Conservation (phyloP, 2,888 invertebrate genomes). For the Pollenia griseotomentosa region DNA sequence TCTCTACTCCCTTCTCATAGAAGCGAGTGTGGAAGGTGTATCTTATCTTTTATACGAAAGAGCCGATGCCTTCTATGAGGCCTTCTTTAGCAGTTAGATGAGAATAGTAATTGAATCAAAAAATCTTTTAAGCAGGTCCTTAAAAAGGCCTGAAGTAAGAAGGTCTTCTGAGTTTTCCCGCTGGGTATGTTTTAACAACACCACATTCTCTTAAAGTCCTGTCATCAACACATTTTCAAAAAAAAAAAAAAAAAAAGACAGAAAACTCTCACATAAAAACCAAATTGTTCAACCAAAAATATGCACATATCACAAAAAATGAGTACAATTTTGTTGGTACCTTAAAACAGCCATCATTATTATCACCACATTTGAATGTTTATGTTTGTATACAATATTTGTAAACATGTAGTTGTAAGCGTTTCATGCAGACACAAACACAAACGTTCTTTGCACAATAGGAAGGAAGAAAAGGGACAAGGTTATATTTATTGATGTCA, state of each 20-base stretch:
- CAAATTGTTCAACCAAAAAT: conserved; percentile 29
- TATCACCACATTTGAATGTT: not conserved
- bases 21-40: too few species aligned
- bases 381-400: not conserved
- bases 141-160: too few species aligned
- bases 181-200: not conserved
- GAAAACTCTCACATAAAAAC: not conserved
- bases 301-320: conserved; percentile 17
- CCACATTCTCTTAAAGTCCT: not conserved
- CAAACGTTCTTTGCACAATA: not conserved
- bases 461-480: not conserved
- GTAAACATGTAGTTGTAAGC: too few species aligned
- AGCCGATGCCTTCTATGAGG: too few species aligned
- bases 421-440: not conserved
- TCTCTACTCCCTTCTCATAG: too few species aligned
- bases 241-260: not conserved
- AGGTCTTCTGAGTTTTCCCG: too few species aligned
- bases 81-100: too few species aligned
- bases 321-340: conserved; percentile 8
- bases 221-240: not conserved
- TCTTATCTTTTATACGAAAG: too few species aligned
- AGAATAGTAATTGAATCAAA: too few species aligned
- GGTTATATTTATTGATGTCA: conserved; percentile 43
- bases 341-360: conserved; percentile 30
- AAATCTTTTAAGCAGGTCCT: too few species aligned